A percentile compares a stretch with the other conserved stretches of the same genome.
Evolutionary conservation across 2,888 invertebrate species (phyloP).

Genomic region (Apodemia duryi): DNA sequence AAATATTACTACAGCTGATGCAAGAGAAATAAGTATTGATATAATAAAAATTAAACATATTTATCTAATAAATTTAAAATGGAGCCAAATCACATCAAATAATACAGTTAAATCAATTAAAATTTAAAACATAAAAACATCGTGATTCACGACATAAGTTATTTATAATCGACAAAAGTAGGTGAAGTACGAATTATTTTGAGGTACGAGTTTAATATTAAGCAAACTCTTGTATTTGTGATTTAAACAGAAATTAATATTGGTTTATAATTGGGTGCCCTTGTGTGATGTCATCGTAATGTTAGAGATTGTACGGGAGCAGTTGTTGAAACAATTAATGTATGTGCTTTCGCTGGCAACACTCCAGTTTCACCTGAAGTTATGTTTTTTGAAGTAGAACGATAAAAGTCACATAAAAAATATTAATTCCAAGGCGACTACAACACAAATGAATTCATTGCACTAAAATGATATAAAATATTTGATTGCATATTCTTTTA

Average conservation of each 20-base stretch:
- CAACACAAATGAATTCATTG: not conserved
- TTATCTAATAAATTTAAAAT: too few species aligned
- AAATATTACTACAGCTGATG: too few species aligned
- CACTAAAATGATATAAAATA: too few species aligned
- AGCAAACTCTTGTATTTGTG: not conserved
- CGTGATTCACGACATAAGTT: slow-evolving; percentile 14
- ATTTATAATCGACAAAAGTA: slow-evolving; percentile 4
- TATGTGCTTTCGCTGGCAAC: slow-evolving; percentile 8
- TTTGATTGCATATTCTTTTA: too few species aligned
- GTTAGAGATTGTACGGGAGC: not conserved
- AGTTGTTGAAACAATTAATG: not conserved
- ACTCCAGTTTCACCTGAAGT: slow-evolving; percentile 1
- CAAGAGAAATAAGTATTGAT: too few species aligned
- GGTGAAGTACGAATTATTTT: slow-evolving; percentile 10
- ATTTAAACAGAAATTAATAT: slow-evolving; percentile 13
- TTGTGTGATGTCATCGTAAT: slow-evolving; percentile 5
- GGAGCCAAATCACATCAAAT: not conserved
- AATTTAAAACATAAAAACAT: slow-evolving; percentile 11
- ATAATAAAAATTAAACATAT: too few species aligned
- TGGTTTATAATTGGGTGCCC: not conserved
- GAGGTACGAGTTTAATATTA: slow-evolving; percentile 1
- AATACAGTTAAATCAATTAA: not conserved
- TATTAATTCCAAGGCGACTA: not conserved
- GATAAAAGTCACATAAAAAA: not conserved
- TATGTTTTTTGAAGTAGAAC: slow-evolving; percentile 3